phyloP scores from a whole-genome alignment of 2,113 vertebrate species.

The Tetrax tetrax region DNA sequence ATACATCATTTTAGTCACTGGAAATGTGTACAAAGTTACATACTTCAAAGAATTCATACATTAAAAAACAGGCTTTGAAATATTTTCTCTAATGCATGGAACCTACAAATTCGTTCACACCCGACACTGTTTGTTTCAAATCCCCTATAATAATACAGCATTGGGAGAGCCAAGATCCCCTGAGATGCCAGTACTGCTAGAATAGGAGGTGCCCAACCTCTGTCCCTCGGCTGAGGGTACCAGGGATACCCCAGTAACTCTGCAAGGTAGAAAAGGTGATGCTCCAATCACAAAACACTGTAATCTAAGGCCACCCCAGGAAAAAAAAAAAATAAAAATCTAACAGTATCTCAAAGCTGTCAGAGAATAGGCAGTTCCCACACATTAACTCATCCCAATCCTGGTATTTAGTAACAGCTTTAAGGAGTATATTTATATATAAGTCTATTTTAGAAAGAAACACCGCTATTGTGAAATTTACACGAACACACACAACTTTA shows the following conservation, averaged over 20 bases:
- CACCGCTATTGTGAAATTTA: conserved; percentile 12
- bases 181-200: conserved; percentile 9
- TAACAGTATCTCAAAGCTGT: neutral
- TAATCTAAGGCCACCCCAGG: neutral
- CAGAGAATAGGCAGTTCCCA: neutral
- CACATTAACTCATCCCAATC: conserved; percentile 24
- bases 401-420: conserved; percentile 9
- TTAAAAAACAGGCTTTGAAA: conserved; percentile 13
- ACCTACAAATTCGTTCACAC: neutral
- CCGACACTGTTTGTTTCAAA: neutral
- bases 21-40: conserved; percentile 20
- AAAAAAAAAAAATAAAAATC: conserved; percentile 7
- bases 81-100: neutral
- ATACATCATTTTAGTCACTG: neutral
- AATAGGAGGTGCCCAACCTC: neutral
- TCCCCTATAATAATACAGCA: neutral
- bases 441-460: neutral
- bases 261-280: neutral
- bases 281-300: neutral
- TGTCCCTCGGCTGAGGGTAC: neutral
- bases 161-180: conserved; percentile 27
- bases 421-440: conserved; percentile 7
- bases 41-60: neutral
- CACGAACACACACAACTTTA: conserved; percentile 17
- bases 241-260: neutral